Conservation (phyloP, 2,888 invertebrate species). For the Temnothorax unifasciatus region DNA sequence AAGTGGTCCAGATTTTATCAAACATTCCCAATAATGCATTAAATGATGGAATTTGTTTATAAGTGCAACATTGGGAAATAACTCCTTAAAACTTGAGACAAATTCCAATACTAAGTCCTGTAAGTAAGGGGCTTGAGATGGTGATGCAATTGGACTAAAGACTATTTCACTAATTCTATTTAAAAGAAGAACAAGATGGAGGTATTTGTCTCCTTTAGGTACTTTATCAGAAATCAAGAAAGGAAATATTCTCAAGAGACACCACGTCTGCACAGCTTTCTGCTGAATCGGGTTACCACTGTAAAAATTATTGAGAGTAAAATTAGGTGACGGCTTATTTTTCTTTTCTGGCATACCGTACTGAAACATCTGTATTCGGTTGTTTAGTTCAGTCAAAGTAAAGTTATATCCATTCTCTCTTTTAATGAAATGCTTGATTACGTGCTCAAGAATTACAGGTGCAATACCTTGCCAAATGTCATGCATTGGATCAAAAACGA, state of each 20-base stretch:
- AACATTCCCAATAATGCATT: constrained; percentile 3
- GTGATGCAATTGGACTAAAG: background rate
- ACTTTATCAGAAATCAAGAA: background rate
- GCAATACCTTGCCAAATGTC: constrained; percentile 1
- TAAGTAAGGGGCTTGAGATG: background rate
- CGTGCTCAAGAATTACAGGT: background rate
- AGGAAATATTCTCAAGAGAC: background rate
- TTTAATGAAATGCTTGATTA: background rate
- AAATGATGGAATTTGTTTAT: constrained; percentile 14
- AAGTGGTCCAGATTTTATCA: background rate
- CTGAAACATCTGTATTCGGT: background rate
- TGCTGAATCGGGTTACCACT: background rate
- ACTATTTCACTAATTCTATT: constrained; percentile 2
- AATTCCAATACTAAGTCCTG: background rate
- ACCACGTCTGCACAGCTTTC: constrained; percentile 8
- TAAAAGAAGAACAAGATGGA: background rate
- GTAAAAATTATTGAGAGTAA: constrained; percentile 1
- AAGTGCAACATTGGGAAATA: constrained; percentile 8
- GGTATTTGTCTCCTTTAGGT: background rate
- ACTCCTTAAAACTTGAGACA: background rate
- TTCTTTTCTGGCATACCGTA: background rate
- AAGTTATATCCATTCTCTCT: background rate
- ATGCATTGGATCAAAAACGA: constrained; percentile 12
- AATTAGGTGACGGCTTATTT: constrained; percentile 1
- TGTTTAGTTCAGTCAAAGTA: background rate